Evolutionary conservation across 2,113 vertebrate species (phyloP).

Genomic region (Barbus barbus): DNA sequence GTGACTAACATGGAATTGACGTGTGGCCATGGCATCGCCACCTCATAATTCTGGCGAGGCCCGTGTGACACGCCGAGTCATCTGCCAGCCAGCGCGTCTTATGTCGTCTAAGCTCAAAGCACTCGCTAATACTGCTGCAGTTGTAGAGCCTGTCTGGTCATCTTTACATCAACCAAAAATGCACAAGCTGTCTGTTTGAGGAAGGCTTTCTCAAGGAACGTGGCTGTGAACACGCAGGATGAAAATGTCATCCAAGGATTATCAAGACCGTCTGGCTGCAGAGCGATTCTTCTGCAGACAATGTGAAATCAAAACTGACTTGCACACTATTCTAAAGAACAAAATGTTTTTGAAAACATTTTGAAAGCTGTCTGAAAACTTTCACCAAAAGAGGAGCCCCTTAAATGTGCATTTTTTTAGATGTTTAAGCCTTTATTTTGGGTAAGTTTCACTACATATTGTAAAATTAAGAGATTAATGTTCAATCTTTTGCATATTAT

Average conservation of each 20-base stretch:
- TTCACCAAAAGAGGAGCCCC: no score
- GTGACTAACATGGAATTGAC: slow-evolving; percentile 16
- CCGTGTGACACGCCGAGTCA: slow-evolving; percentile 22
- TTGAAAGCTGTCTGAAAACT: no score
- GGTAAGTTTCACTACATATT: no score
- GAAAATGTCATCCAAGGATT: slow-evolving; percentile 38
- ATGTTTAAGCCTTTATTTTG: no score
- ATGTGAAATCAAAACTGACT: not conserved
- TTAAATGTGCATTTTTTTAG: no score
- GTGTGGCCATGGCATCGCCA: not conserved
- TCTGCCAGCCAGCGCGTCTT: not conserved
- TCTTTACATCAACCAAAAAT: slow-evolving; percentile 25
- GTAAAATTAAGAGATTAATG: no score
- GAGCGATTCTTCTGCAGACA: not conserved
- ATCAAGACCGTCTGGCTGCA: not conserved
- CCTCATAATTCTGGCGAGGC: slow-evolving; percentile 27
- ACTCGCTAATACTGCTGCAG: not conserved
- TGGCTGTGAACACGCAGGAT: slow-evolving; percentile 2
- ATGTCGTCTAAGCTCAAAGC: not conserved
- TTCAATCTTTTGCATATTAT: no score
- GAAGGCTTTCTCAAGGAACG: slow-evolving; percentile 20
- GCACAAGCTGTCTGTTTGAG: not conserved
- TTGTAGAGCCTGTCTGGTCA: slow-evolving; percentile 10
- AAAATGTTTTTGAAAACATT: no score
- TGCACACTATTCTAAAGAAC: not conserved